Percentiles rank a stretch among this genome's conserved stretches.
Conservation (phyloP, 2,888 invertebrate genomes). For the Pyralis farinalis region DNA sequence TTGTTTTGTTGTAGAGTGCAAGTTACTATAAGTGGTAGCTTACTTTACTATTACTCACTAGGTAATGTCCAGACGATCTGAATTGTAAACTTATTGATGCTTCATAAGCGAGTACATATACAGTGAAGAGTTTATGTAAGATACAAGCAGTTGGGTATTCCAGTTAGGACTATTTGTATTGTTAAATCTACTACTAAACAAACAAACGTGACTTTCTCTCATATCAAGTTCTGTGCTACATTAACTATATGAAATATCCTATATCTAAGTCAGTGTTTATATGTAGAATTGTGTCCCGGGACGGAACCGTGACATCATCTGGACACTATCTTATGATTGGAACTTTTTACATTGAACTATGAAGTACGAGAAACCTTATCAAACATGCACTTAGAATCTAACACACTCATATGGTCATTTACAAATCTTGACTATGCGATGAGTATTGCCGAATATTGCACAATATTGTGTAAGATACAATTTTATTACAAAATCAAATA, state of each 20-base stretch:
- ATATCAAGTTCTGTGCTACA: no score
- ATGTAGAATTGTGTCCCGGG: no score
- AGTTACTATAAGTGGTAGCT: not conserved
- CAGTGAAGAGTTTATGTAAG: no score
- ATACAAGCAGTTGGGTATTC: no score
- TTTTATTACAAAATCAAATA: constrained; percentile 21
- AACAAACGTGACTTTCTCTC: not conserved
- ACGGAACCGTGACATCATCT: not conserved
- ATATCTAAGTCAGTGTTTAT: not conserved
- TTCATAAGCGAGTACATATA: no score
- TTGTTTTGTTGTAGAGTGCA: not conserved
- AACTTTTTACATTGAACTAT: constrained; percentile 13
- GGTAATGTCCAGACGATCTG: not conserved
- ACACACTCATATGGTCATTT: constrained; percentile 42
- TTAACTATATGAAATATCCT: not conserved
- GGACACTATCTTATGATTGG: not conserved
- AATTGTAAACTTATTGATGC: not conserved
- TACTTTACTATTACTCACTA: not conserved
- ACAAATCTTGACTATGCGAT: constrained; percentile 55
- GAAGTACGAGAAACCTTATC: constrained; percentile 31
- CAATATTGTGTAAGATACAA: constrained; percentile 35
- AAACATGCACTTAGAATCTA: constrained; percentile 55
- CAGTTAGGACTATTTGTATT: no score
- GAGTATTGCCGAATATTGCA: constrained; percentile 79
- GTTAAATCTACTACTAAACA: no score